Base-by-base conservation (phyloP, 2,888 invertebrate genomes). In the Melanophora roralis region DNA sequence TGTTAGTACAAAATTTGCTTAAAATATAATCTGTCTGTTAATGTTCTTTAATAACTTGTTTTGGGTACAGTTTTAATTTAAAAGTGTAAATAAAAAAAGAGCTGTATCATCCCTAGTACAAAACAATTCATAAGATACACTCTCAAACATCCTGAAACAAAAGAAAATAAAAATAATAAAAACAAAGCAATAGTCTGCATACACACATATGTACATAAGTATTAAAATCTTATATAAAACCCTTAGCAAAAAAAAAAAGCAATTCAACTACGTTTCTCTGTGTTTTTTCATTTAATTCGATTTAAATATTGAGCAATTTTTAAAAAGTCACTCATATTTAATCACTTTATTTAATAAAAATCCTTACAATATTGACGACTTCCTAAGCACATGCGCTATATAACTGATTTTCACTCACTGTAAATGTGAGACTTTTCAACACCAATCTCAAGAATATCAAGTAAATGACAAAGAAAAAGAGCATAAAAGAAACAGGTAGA, bases 331-430 rank as follows among this genome's bases (percentile, higher is more conserved):
- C 57, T 23, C 36, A 27, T 43, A 32, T 14, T 23, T 9, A 60
- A 43, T 67, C 51, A 62, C 67, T 80, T 75, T 75, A 67, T 72
- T 62, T 51, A 71, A 71, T 40, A 47, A 67, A 74, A 75, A 32
- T 1, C n/a, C n/a, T n/a, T n/a, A n/a, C n/a, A n/a, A 11, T 21
- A 21, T n/a, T n/a, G n/a, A n/a, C n/a, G n/a, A 23, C 59, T 55
- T 32, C 14, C 11, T 53, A 47, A 68, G 27, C 62, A 68, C 74
- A 75, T 75, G 75, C 76, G 76, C 73, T 51, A 12, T 73, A 38
- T 72, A 64, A 62, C 68, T 64, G 80, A 23, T 49, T 49, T 40
- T 45, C 9, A 45, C 8, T 55, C 34, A 8, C 16, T 27, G n/a
- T 19, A n/a, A 68, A 36, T 69, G 69, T 69, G 45, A 45, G 8